Evolutionary conservation across 2,888 invertebrate species (phyloP), one percentile per base, ranked within the genome.

Genomic region (Drepana falcataria): DNA sequence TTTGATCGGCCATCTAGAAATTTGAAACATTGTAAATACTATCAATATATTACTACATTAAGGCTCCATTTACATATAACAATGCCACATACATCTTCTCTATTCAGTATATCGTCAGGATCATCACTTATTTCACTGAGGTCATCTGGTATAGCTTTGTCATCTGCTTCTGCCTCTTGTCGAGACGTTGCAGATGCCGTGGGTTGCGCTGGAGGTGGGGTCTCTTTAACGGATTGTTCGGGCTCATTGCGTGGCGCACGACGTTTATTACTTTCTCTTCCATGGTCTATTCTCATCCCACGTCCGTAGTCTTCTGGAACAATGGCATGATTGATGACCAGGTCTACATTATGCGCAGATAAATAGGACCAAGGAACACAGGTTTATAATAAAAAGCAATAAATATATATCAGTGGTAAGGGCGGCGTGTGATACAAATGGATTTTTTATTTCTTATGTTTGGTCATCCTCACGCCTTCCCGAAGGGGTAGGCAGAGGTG

Each of bases 101-200:
- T 93, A 63, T 96, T 95, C 3, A 96, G 91, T 73, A 97, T 96
- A 71, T 97, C 97, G 81, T 96, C 96, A 54, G 96, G 96, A 81
- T 96, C 96, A 69, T 96, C 96, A 75, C 96, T 96, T 59, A 97
- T 96, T 84, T 97, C 97, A 81, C 96, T 97, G 9, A 97, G 92
- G 78, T 96, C 95, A 73, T 95, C 93, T 66, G 94, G 91, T 72
- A 94, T 85, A 61, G 92, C 81, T 75, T 91, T 79, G 66, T 93
- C 91, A 59, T 92, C 79, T 59, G 85, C 75, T 65, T 92, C 91
- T 47, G 87, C 73, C 2, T 93, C 93, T 4, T 84, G 67, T 56
- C 68, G 76, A 53, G 65, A 71, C 51, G 68, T 61, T 5, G 69
- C 59, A 7, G 68, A 78, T 54, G 77, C 68, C 2, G 81, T 65